phyloP scores from a whole-genome alignment of 2,113 vertebrate species.

The Haemorhous mexicanus region DNA sequence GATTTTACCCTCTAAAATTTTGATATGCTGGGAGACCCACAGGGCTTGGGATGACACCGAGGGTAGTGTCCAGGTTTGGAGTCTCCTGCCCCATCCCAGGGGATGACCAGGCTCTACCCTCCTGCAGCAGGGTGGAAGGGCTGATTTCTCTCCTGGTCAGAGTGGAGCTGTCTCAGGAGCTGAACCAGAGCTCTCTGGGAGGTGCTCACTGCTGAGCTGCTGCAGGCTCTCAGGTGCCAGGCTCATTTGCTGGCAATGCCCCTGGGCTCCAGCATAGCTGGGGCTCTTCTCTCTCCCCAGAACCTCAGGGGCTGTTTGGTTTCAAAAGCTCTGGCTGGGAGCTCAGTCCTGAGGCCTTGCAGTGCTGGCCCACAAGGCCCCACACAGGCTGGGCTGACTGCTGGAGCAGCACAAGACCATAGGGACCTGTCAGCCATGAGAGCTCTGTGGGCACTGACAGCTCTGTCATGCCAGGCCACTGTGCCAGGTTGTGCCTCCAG shows the following conservation, averaged over 20 bases:
- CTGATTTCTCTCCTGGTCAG: not conserved
- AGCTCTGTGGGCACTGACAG: not conserved
- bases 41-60: not conserved
- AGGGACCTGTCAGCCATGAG: not conserved
- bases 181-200: not conserved
- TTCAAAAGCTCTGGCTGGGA: not conserved
- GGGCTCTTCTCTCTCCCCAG: not conserved
- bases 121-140: not conserved
- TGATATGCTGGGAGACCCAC: not conserved
- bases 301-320: not conserved
- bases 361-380: not conserved
- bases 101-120: not conserved
- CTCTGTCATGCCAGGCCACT: not conserved
- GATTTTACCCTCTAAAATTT: not conserved
- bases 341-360: not conserved
- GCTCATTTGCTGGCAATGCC: not conserved
- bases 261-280: rapidly evolving
- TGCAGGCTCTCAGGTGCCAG: not conserved
- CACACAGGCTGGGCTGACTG: not conserved
- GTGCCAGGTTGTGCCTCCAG: not conserved
- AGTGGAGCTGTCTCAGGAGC: not conserved
- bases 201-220: not conserved
- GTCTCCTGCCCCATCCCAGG: not conserved
- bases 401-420: not conserved
- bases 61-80: not conserved